These are phyloP conservation scores for Pseudanteris insignis DNA, from an alignment of 2,888 invertebrate genomes.

Conservation along the genomic window DNA sequence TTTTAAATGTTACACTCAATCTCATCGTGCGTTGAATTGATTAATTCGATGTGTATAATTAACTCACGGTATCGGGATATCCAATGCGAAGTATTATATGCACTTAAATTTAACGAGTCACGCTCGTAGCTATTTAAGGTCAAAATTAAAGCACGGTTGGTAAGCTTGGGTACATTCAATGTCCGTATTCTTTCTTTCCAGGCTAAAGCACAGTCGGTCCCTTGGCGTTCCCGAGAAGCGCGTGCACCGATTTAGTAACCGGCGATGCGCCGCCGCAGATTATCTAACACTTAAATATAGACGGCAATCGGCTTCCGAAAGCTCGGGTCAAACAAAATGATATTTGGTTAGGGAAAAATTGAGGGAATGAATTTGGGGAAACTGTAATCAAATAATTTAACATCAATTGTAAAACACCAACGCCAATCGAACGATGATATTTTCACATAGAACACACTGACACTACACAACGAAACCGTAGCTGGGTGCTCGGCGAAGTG, in stretches of 20 bases:
- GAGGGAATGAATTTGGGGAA: not conserved
- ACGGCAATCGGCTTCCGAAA: conserved; percentile 43
- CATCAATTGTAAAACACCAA: no score
- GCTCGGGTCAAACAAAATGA: conserved; percentile 20
- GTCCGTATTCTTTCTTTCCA: conserved; percentile 29
- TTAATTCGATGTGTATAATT: no score
- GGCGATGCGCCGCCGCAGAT: conserved; percentile 53
- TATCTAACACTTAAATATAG: conserved; percentile 67
- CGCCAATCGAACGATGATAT: no score
- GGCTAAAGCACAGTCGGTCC: conserved; percentile 23
- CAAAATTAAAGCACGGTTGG: conserved; percentile 12
- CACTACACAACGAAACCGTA: no score
- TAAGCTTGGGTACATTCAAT: conserved; percentile 18
- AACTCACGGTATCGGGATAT: conserved; percentile 9
- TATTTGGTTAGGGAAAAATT: conserved; percentile 8
- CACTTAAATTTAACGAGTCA: not conserved
- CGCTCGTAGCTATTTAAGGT: conserved; percentile 5
- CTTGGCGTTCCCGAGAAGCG: conserved; percentile 21
- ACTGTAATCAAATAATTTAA: no score
- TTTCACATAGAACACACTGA: no score
- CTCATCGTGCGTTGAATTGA: no score
- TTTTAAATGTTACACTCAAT: no score
- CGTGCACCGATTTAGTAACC: conserved; percentile 49
- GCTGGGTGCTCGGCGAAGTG: no score
- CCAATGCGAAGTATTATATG: conserved; percentile 8